Conservation (phyloP, 92 coral and sea anemone genomes). For the Actinostola sp. region DNA sequence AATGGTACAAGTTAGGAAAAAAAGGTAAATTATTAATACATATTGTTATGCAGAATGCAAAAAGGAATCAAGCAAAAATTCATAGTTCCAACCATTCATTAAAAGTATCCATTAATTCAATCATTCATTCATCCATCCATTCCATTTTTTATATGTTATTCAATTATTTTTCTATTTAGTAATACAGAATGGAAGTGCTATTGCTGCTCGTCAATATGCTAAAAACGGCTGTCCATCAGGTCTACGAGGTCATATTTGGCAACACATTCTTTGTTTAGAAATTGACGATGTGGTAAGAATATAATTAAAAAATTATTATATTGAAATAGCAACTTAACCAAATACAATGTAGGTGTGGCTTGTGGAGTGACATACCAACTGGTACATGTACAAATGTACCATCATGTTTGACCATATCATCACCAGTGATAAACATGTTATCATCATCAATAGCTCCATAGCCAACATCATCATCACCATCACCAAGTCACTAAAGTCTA, state of each 20-base stretch:
- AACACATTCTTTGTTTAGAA: conserved; percentile 76
- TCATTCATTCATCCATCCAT: no score
- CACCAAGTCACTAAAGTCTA: no score
- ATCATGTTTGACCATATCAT: no score
- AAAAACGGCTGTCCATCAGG: conserved; percentile 92
- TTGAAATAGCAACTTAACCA: no score
- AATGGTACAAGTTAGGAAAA: conserved; percentile 89
- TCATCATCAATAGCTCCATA: no score
- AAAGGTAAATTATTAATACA: conserved; percentile 56
- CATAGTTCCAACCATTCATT: neutral
- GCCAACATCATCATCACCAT: no score
- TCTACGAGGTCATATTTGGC: conserved; percentile 92
- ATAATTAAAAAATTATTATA: neutral
- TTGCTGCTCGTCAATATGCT: conserved; percentile 94
- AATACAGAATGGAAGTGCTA: conserved; percentile 75
- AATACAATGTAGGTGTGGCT: neutral
- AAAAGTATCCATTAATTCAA: no score
- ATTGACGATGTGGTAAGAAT: conserved; percentile 79
- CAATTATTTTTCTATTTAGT: conserved; percentile 52
- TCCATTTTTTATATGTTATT: neutral
- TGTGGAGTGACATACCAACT: no score
- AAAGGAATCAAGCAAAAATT: neutral
- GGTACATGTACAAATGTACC: no score
- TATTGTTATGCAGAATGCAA: neutral
- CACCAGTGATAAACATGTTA: no score